Evolutionary conservation across 2,113 vertebrate species (phyloP).

Genomic region (Melanerpes formicivorus): DNA sequence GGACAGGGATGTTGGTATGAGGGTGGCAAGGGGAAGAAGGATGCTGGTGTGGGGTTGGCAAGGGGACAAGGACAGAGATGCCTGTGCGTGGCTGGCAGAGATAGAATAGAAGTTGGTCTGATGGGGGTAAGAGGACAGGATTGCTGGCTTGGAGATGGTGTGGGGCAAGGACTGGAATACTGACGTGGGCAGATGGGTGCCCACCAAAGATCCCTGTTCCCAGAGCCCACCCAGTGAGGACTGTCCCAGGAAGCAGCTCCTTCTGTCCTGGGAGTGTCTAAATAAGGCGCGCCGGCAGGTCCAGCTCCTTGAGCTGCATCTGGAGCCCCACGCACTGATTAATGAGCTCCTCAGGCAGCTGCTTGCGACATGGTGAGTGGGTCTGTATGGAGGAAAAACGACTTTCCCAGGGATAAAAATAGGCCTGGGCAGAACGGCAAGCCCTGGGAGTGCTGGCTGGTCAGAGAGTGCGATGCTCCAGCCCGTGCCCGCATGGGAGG

Average conservation of each 20-base stretch:
- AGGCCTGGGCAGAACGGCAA: not conserved
- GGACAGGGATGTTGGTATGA: not conserved
- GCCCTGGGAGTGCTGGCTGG: not conserved
- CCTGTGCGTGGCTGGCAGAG: not conserved
- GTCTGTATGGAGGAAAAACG: not conserved
- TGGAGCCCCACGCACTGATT: conserved; percentile 19
- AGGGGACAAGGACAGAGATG: not conserved
- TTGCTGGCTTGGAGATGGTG: not conserved
- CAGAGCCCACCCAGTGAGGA: not conserved
- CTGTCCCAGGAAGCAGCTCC: not conserved
- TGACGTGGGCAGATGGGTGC: not conserved
- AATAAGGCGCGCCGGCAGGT: conserved; percentile 14
- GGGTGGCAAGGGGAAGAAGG: not conserved
- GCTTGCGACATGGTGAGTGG: conserved; percentile 7
- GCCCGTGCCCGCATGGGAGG: not conserved
- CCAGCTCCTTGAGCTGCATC: not conserved
- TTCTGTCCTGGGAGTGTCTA: conserved; percentile 17
- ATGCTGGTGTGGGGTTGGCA: too few relatives aligned
- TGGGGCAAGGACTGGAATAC: not conserved
- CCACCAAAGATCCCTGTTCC: not conserved
- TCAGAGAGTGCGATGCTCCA: accelerated
- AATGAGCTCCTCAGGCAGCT: conserved; percentile 40
- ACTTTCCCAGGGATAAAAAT: conserved; percentile 75
- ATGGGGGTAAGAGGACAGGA: too few relatives aligned
- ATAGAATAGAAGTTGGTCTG: not conserved